These are phyloP conservation scores for Chiroxiphia lanceolata DNA, from an alignment of 2,797 vertebrate genomes.

Conservation along the genomic window DNA sequence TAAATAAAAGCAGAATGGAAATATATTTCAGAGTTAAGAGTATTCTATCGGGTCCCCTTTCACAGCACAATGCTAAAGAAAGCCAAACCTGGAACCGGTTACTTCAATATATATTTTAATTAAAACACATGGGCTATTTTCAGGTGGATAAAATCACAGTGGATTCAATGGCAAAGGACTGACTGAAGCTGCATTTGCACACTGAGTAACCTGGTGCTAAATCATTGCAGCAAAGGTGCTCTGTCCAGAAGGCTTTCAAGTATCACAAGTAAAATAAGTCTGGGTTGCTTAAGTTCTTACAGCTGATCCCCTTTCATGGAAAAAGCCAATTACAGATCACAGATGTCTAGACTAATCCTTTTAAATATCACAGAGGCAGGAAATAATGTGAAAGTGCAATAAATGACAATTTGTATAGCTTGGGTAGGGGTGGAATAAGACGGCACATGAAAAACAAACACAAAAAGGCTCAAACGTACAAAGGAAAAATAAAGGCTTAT, in stretches of 20 bases:
- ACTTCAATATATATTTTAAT: conserved; percentile 46
- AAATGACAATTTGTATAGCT: conserved; percentile 59
- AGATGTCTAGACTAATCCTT: conserved; percentile 68
- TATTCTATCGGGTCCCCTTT: background rate
- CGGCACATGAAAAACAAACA: conserved; percentile 48
- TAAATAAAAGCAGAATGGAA: conserved; percentile 50
- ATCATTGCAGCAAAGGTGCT: conserved; percentile 56
- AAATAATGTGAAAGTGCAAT: conserved; percentile 62
- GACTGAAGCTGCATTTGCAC: background rate
- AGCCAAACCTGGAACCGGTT: conserved; percentile 30
- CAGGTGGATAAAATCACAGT: conserved; percentile 49
- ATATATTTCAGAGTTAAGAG: background rate
- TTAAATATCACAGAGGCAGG: conserved; percentile 72
- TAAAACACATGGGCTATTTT: conserved; percentile 43
- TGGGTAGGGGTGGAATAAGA: conserved; percentile 24
- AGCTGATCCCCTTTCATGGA: conserved; percentile 60
- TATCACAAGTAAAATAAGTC: conserved; percentile 62
- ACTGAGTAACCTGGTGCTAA: conserved; percentile 33
- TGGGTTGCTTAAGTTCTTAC: conserved; percentile 70
- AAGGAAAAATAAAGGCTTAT: conserved; percentile 51
- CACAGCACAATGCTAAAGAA: background rate
- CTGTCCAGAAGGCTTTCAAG: conserved; percentile 59
- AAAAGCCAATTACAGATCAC: conserved; percentile 71
- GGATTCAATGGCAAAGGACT: conserved; percentile 22
- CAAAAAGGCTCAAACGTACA: conserved; percentile 21